These are phyloP conservation scores for Marasmarcha lunaedactyla DNA, from an alignment of 2,888 invertebrate genomes.

Conservation along the genomic window DNA sequence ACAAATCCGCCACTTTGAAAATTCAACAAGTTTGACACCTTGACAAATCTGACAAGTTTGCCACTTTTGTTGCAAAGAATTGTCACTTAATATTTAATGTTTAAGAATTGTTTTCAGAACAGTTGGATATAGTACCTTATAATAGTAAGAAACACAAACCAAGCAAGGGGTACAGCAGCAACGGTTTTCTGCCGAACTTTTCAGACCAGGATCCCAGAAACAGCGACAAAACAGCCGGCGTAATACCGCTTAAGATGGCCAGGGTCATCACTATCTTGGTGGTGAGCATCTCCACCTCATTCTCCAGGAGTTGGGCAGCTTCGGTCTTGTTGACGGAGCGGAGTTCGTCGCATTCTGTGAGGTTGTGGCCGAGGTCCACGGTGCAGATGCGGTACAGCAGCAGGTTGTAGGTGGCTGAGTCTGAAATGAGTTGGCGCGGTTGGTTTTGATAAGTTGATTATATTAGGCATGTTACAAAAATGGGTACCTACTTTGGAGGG, in stretches of 20 bases:
- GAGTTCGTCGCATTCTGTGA: constrained; percentile 10
- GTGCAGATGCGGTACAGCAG: constrained; percentile 12
- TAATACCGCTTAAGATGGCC: constrained; percentile 64
- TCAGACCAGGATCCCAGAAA: constrained; percentile 81
- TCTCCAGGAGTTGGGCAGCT: constrained; percentile 12
- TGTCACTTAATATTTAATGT: no score
- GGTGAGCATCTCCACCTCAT: constrained; percentile 64
- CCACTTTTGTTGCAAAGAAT: no score
- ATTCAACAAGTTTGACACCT: no score
- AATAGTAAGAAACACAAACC: no score
- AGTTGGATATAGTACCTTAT: no score
- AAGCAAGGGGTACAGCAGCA: constrained; percentile 59
- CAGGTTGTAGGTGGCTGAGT: constrained; percentile 11
- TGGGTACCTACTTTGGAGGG: no score
- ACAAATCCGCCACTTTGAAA: no score
- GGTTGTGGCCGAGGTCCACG: constrained; percentile 11
- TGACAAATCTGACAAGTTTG: no score
- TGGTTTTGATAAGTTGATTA: no score
- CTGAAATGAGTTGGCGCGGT: constrained; percentile 7
- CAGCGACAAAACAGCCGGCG: constrained; percentile 71
- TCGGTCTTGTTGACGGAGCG: constrained; percentile 9
- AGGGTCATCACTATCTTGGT: constrained; percentile 66
- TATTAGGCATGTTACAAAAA: no score
- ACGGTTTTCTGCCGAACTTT: constrained; percentile 74
- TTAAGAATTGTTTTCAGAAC: no score